Percentiles rank a stretch among this genome's conserved stretches.
These are phyloP conservation scores for Laticauda laticaudata DNA, from an alignment of 2,113 vertebrate species.

Conservation along the genomic window DNA sequence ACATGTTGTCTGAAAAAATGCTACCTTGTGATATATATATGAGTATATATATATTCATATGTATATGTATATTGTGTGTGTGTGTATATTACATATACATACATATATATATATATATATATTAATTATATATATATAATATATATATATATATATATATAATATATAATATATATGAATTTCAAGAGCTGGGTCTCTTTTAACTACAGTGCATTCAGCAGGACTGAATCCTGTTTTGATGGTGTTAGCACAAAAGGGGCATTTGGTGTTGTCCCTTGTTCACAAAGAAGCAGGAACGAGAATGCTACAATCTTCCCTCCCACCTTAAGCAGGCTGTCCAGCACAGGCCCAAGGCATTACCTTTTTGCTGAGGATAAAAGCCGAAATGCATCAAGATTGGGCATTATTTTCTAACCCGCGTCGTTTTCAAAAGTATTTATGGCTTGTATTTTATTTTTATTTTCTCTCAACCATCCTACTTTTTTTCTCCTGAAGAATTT, in stretches of 20 bases:
- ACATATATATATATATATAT: neutral
- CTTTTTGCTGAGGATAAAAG: constrained; percentile 66
- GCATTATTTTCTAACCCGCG: constrained; percentile 70
- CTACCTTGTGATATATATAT: constrained; percentile 22
- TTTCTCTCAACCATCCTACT: constrained; percentile 64
- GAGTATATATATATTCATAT: constrained; percentile 2
- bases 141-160: neutral
- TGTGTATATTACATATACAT: no score
- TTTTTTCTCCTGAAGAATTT: constrained; percentile 66
- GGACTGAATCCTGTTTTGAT: constrained; percentile 76
- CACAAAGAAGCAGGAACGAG: constrained; percentile 70
- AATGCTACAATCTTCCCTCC: constrained; percentile 72
- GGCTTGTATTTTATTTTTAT: constrained; percentile 65
- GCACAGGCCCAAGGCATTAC: constrained; percentile 63
- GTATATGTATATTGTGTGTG: neutral
- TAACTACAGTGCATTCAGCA: constrained; percentile 75
- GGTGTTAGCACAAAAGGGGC: constrained; percentile 72
- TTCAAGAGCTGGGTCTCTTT: constrained; percentile 78
- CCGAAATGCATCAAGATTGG: constrained; percentile 66
- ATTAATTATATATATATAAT: constrained; percentile 10
- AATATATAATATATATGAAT: neutral
- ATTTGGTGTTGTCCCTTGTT: constrained; percentile 67
- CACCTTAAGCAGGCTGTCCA: constrained; percentile 64
- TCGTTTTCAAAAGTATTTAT: constrained; percentile 72
- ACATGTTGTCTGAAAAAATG: constrained; percentile 92